Percentiles rank a stretch among this genome's conserved stretches.
phyloP scores from a whole-genome alignment of 2,888 invertebrate genomes.

The Torymus aiolomorphi region DNA sequence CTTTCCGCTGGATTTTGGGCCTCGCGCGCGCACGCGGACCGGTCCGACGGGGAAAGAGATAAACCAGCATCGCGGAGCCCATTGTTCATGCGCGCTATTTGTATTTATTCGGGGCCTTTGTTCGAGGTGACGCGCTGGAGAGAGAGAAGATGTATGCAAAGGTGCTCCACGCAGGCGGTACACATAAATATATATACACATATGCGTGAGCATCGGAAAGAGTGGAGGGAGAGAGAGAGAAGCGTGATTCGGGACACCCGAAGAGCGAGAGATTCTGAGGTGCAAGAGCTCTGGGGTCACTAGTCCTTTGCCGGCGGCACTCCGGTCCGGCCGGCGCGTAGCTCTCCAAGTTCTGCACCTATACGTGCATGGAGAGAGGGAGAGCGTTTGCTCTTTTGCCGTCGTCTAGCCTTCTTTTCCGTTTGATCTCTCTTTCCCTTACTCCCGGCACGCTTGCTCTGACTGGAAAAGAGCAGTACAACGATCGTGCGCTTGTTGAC shows the following conservation, averaged over 20 bases:
- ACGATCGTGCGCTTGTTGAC: no score
- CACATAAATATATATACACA: slow-evolving; percentile 6
- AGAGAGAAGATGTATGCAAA: slow-evolving; percentile 47
- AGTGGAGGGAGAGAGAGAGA: slow-evolving; percentile 34
- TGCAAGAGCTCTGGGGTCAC: slow-evolving; percentile 65
- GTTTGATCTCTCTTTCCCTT: not conserved
- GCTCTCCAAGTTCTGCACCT: slow-evolving; percentile 36
- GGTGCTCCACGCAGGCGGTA: slow-evolving; percentile 5
- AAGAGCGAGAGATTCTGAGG: slow-evolving; percentile 9
- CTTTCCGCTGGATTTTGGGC: slow-evolving; percentile 17
- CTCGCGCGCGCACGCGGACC: not conserved
- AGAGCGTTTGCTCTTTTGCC: not conserved
- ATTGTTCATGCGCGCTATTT: slow-evolving; percentile 72
- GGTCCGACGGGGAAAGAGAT: slow-evolving; percentile 49
- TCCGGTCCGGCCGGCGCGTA: slow-evolving; percentile 39
- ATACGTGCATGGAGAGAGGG: not conserved
- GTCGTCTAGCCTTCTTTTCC: not conserved
- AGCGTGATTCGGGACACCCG: slow-evolving; percentile 20
- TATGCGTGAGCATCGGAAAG: slow-evolving; percentile 1
- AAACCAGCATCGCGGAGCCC: slow-evolving; percentile 67
- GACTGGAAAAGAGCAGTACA: no score
- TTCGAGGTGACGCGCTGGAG: slow-evolving; percentile 55
- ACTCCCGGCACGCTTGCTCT: not conserved
- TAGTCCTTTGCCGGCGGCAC: slow-evolving; percentile 65
- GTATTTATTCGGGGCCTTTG: slow-evolving; percentile 71